These are phyloP conservation scores for Linhomoeus sp. DNA, from an alignment of 2,888 invertebrate species.

Conservation along the genomic window DNA sequence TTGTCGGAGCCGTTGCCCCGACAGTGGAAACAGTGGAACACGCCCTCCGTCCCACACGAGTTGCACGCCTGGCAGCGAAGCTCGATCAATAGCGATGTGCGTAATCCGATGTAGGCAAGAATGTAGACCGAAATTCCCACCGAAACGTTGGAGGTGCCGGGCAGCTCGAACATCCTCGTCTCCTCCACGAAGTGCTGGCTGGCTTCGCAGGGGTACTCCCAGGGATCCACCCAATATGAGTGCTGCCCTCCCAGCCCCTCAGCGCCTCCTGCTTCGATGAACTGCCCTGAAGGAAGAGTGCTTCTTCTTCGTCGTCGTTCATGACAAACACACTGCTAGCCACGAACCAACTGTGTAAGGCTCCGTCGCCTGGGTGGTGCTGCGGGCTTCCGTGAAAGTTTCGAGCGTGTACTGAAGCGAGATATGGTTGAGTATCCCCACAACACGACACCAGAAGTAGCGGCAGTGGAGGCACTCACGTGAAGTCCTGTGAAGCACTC, in stretches of 20 bases:
- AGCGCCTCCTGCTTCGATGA: neutral
- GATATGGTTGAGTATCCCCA: no score
- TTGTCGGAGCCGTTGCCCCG: constrained; percentile 23
- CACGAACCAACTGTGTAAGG: constrained; percentile 10
- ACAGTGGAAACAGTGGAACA: constrained; percentile 24
- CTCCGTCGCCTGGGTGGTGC: constrained; percentile 19
- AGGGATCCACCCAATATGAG: constrained; percentile 17
- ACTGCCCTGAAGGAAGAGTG: constrained; percentile 1
- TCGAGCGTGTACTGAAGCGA: constrained; percentile 22
- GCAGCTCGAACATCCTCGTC: constrained; percentile 1
- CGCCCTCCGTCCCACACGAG: constrained; percentile 8
- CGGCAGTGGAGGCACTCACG: neutral
- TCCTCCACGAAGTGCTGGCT: constrained; percentile 4
- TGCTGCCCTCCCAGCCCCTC: constrained; percentile 6
- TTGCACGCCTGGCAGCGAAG: no score
- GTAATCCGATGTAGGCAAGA: no score
- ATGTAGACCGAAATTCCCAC: no score
- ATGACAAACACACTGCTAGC: no score
- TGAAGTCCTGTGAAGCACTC: neutral
- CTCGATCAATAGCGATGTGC: no score
- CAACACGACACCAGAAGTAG: no score
- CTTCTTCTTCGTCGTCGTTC: no score
- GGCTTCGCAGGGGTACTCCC: constrained; percentile 7
- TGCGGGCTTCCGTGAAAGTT: constrained; percentile 23
- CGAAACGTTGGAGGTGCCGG: constrained; percentile 1